Percentiles rank a stretch among this genome's conserved stretches.
phyloP scores from a whole-genome alignment of 2,888 invertebrate species.

The Nasonovia ribisnigri region DNA sequence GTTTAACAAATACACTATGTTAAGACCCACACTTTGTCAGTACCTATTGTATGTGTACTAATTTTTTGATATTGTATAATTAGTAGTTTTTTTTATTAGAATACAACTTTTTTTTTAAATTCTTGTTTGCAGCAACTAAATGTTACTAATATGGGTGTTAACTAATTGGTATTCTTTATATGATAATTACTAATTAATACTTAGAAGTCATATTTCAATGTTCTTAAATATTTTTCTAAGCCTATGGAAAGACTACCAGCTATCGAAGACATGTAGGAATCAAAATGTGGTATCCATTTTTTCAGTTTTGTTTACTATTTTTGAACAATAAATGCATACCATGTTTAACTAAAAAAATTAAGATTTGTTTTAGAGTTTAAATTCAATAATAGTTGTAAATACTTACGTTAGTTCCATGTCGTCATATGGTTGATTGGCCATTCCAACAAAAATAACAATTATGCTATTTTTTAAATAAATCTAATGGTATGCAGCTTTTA shows the following conservation, averaged over 20 bases:
- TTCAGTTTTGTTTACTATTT: no score
- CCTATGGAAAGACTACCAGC: background rate
- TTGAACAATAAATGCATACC: background rate
- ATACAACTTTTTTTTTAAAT: background rate
- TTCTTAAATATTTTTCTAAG: background rate
- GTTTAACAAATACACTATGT: background rate
- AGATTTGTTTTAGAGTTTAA: background rate
- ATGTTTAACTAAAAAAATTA: background rate
- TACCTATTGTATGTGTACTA: background rate
- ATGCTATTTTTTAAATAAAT: background rate
- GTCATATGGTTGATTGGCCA: background rate
- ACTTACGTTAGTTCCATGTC: slow-evolving; percentile 23
- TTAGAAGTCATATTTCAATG: background rate
- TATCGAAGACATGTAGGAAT: background rate
- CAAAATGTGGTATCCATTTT: background rate
- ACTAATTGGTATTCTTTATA: background rate
- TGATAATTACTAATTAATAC: background rate
- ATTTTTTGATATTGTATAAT: background rate
- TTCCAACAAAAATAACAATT: background rate
- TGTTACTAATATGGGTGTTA: background rate
- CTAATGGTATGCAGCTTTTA: background rate
- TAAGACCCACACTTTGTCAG: background rate
- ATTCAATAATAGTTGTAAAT: background rate
- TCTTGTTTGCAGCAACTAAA: background rate
- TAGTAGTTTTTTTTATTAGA: background rate